phyloP scores from a whole-genome alignment of 2,888 invertebrate species.

The Coenonympha glycerion region DNA sequence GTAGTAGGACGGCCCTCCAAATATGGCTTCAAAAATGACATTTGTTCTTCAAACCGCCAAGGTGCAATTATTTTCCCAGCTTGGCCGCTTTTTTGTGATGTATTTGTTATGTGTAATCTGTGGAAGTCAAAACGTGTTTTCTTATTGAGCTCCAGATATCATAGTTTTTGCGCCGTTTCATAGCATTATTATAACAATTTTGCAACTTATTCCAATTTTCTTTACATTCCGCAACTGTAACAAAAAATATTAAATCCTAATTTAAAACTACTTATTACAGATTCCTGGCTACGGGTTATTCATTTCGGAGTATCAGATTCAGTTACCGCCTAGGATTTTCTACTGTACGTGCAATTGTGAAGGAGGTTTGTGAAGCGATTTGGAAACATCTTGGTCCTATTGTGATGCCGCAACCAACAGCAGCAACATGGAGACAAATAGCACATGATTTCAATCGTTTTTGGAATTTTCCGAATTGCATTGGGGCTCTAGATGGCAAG shows the following conservation, averaged over 20 bases:
- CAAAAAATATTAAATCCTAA: constrained; percentile 13
- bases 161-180: constrained; percentile 27
- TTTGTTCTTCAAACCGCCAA: constrained; percentile 33
- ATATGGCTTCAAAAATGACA: constrained; percentile 28
- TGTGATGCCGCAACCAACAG: constrained; percentile 30
- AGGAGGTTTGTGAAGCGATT: constrained; percentile 35
- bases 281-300: constrained; percentile 32
- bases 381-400: constrained; percentile 31
- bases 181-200: constrained; percentile 26
- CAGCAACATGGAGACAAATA: constrained; percentile 24
- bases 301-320: constrained; percentile 32
- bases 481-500: constrained; percentile 25
- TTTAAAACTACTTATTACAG: constrained; percentile 21
- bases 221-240: constrained; percentile 28
- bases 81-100: constrained; percentile 28
- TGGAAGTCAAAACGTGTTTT: no score
- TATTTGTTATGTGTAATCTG: no score
- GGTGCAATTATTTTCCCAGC: constrained; percentile 20
- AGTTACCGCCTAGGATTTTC: constrained; percentile 31
- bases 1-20: constrained; percentile 21
- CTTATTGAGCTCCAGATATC: no score
- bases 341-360: background rate
- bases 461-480: constrained; percentile 12
- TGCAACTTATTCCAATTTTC: constrained; percentile 28
- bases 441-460: constrained; percentile 23